Conservation (phyloP, 2,113 vertebrate genomes). For the Elgaria multicarinata region DNA sequence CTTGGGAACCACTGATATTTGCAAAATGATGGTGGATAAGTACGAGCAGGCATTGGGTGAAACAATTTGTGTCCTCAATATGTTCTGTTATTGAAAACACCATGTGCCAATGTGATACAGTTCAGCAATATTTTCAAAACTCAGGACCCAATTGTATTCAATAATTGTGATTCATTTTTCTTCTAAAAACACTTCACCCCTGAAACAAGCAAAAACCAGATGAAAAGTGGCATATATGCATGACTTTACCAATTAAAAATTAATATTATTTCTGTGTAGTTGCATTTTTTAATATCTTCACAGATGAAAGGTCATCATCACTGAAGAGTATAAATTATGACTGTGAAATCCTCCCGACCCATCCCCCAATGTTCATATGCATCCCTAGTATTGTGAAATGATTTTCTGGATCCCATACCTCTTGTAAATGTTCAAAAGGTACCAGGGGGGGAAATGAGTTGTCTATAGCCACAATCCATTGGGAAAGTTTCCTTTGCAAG, state of each 20-base stretch:
- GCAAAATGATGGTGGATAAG: neutral
- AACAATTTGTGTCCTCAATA: neutral
- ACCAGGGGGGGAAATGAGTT: slow-evolving; percentile 54
- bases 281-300: neutral
- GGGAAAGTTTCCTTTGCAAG: neutral
- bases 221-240: neutral
- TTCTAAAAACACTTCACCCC: neutral
- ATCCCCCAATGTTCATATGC: slow-evolving; percentile 15
- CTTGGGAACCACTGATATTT: neutral
- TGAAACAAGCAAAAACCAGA: neutral
- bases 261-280: neutral
- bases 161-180: neutral
- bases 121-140: neutral
- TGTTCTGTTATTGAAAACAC: neutral
- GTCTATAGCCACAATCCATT: slow-evolving; percentile 7
- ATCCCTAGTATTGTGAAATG: slow-evolving; percentile 58
- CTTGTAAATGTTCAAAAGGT: slow-evolving; percentile 72
- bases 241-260: neutral
- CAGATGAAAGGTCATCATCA: slow-evolving; percentile 49
- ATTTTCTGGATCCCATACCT: slow-evolving; percentile 70
- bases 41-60: neutral
- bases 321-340: slow-evolving; percentile 24
- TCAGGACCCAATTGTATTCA: neutral
- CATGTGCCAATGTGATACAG: neutral
- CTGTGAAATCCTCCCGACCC: slow-evolving; percentile 48